Conservation (phyloP, 2,797 vertebrate genomes). For the Spea hammondii region DNA sequence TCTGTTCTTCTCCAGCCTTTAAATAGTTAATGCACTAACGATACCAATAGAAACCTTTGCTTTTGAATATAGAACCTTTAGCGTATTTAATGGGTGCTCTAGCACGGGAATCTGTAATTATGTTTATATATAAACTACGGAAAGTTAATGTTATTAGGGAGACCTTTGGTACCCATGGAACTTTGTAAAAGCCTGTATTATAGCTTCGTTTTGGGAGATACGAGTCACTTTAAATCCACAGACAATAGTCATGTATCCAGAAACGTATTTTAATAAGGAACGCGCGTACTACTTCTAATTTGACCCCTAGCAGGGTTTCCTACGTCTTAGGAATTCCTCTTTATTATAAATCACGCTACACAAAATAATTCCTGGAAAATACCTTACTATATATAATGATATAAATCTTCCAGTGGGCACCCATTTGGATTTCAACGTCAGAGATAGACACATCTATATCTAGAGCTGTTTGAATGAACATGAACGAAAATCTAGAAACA, state of each 20-base stretch:
- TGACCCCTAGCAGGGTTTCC: too few species aligned
- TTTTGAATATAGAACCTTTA: background rate
- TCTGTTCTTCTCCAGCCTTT: background rate
- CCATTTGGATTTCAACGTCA: too few species aligned
- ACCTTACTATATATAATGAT: too few species aligned
- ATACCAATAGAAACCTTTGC: slow-evolving; percentile 11
- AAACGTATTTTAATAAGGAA: background rate
- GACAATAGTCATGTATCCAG: background rate
- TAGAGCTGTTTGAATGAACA: too few species aligned
- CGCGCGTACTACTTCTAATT: too few species aligned
- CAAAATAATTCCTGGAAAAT: too few species aligned
- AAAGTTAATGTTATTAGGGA: background rate
- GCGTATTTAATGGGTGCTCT: background rate
- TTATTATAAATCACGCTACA: too few species aligned
- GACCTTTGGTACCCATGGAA: background rate
- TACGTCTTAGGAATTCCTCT: too few species aligned
- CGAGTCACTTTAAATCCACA: background rate
- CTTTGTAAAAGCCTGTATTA: background rate
- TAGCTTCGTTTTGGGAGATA: background rate
- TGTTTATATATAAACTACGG: background rate
- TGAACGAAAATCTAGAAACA: too few species aligned
- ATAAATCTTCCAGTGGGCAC: too few species aligned
- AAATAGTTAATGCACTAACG: background rate
- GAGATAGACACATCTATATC: too few species aligned
- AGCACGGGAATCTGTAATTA: slow-evolving; percentile 2